A percentile compares a stretch with the other conserved stretches of the same genome.
Conservation (phyloP, 35 echinoderm and acorn worm species). For the Apostichopus parvimensis region DNA sequence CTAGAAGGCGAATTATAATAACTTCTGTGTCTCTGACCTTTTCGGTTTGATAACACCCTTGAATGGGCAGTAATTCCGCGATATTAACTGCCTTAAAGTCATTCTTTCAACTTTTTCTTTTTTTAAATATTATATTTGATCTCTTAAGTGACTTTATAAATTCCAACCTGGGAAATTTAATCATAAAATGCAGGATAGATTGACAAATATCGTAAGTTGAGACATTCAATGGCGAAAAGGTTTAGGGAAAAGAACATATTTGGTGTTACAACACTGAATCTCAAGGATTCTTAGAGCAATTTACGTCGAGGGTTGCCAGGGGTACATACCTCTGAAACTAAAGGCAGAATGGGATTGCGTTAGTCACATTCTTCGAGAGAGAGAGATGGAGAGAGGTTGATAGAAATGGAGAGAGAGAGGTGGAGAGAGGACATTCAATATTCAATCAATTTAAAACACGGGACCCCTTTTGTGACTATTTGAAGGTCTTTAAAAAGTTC, state of each 20-base stretch:
- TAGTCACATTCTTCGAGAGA: not conserved
- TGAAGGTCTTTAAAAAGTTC: no score
- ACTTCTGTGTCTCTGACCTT: not conserved
- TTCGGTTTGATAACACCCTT: not conserved
- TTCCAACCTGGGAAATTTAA: not conserved
- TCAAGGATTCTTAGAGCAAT: not conserved
- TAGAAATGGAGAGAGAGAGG: no score
- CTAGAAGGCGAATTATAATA: no score
- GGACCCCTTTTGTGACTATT: no score
- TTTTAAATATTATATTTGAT: not conserved
- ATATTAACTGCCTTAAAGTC: not conserved
- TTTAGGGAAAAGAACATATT: not conserved
- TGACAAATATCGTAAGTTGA: not conserved
- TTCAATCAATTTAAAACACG: no score
- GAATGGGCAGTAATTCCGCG: not conserved
- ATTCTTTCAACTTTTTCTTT: not conserved
- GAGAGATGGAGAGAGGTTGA: no score
- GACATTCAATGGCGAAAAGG: not conserved
- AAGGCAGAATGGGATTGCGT: not conserved
- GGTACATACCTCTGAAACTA: not conserved
- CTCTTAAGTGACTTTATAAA: not conserved
- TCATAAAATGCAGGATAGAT: not conserved
- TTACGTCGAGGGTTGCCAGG: not conserved
- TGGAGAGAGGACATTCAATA: no score
- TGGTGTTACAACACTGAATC: not conserved